A percentile compares a stretch with the other conserved stretches of the same genome.
phyloP scores from a whole-genome alignment of 2,113 vertebrate species.

The Isurus oxyrinchus region DNA sequence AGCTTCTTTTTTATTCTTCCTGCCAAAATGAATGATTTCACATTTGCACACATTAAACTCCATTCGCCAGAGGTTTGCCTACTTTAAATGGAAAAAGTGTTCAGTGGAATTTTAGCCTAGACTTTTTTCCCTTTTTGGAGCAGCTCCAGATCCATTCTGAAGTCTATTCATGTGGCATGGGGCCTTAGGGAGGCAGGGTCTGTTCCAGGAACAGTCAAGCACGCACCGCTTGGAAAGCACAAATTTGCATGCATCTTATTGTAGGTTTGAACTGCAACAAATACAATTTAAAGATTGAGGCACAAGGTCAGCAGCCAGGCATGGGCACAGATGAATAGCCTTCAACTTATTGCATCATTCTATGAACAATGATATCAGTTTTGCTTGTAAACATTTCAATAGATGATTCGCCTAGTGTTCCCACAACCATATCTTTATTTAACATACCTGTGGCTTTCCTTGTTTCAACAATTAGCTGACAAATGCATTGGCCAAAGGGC shows the following conservation, averaged over 20 bases:
- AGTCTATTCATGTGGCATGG: not conserved
- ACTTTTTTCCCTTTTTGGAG: not conserved
- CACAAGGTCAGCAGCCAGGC: not conserved
- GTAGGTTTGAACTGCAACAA: not conserved
- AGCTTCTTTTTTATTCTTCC: too few species aligned
- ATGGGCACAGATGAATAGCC: not conserved
- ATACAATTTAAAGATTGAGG: not conserved
- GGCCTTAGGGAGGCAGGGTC: not conserved
- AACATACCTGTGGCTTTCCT: not conserved
- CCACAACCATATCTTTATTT: not conserved
- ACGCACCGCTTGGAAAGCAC: not conserved
- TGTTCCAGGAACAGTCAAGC: not conserved
- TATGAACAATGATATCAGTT: not conserved
- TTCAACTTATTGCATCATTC: not conserved
- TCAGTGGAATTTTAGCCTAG: not conserved
- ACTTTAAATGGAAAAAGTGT: not conserved
- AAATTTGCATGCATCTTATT: too few species aligned
- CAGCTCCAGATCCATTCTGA: not conserved
- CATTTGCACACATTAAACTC: too few species aligned
- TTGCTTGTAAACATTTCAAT: not conserved
- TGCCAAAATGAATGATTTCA: too few species aligned
- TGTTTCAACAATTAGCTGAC: not conserved
- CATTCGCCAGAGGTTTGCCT: too few species aligned
- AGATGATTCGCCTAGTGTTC: not conserved
- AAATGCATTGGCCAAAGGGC: not conserved